Evolutionary conservation across 2,888 invertebrate genomes (phyloP).

Genomic region (Noctua fimbriata): DNA sequence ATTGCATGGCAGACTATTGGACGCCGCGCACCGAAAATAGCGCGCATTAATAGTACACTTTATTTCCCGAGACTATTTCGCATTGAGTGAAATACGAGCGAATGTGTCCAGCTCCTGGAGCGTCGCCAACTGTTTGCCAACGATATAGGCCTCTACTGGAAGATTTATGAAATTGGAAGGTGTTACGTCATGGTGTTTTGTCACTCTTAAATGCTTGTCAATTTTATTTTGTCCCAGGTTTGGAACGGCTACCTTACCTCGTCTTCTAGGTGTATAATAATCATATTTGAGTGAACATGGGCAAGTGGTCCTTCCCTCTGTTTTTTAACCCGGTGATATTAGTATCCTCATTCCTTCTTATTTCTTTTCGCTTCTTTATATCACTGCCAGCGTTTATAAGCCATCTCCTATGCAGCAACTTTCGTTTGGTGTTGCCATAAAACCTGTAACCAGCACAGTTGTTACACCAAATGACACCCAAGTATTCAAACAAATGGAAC

Average conservation of each 20-base stretch:
- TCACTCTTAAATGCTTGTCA: conserved; percentile 40
- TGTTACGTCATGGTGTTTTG: conserved; percentile 54
- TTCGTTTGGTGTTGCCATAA: too few relatives aligned
- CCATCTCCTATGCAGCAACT: background rate
- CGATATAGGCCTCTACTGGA: conserved; percentile 67
- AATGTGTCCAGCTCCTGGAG: conserved; percentile 79
- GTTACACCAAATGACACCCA: background rate
- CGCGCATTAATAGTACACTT: conserved; percentile 80
- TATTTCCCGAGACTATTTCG: conserved; percentile 82
- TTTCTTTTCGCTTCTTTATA: too few relatives aligned
- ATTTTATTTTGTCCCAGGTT: conserved; percentile 19
- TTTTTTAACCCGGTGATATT: background rate
- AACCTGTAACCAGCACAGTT: conserved; percentile 8
- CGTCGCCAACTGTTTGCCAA: conserved; percentile 75
- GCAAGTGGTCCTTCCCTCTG: background rate
- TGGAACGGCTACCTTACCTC: background rate
- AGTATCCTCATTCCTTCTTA: background rate
- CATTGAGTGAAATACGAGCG: conserved; percentile 84
- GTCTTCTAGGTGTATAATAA: background rate
- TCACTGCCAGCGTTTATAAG: background rate
- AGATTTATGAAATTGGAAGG: conserved; percentile 58
- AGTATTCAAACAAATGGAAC: conserved; percentile 30
- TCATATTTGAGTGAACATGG: background rate
- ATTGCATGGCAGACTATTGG: conserved; percentile 79
- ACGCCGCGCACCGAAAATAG: conserved; percentile 84